Conservation (phyloP, 2,888 invertebrate genomes). For the Yponomeuta plumbellus region DNA sequence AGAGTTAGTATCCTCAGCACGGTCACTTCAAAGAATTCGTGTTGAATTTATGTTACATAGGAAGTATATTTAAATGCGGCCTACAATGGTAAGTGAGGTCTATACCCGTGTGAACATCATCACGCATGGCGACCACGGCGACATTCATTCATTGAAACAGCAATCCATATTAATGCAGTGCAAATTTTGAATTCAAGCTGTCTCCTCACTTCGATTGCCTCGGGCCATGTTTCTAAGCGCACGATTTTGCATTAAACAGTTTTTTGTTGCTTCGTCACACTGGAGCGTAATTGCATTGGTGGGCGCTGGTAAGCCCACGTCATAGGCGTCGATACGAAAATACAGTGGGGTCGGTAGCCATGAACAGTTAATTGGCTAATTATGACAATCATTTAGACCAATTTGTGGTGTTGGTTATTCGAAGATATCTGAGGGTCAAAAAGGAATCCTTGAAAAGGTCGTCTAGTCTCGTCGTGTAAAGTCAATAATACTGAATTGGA, state of each 20-base stretch:
- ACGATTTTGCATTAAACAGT: slow-evolving; percentile 71
- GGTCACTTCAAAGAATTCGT: slow-evolving; percentile 69
- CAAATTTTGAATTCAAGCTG: slow-evolving; percentile 74
- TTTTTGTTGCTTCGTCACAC: slow-evolving; percentile 65
- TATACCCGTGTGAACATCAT: slow-evolving; percentile 74
- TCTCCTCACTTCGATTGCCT: slow-evolving; percentile 65
- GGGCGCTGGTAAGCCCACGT: background rate
- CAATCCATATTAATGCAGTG: slow-evolving; percentile 76
- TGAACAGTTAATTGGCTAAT: no score
- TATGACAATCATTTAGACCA: background rate
- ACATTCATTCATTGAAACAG: slow-evolving; percentile 75
- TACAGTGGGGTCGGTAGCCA: background rate
- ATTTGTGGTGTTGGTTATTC: background rate
- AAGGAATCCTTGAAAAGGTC: no score
- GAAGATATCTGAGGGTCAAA: background rate
- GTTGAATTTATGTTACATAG: slow-evolving; percentile 71
- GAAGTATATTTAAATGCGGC: slow-evolving; percentile 74
- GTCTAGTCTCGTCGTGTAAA: slow-evolving; percentile 17
- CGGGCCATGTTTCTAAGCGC: slow-evolving; percentile 64
- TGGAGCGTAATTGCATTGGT: slow-evolving; percentile 44
- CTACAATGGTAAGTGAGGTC: slow-evolving; percentile 63
- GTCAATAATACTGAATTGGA: slow-evolving; percentile 45
- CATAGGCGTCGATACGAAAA: background rate
- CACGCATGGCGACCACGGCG: slow-evolving; percentile 70
- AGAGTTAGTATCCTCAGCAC: slow-evolving; percentile 62